Evolutionary conservation across 2,888 invertebrate genomes (phyloP).

Genomic region (Drosophila paranaensis): DNA sequence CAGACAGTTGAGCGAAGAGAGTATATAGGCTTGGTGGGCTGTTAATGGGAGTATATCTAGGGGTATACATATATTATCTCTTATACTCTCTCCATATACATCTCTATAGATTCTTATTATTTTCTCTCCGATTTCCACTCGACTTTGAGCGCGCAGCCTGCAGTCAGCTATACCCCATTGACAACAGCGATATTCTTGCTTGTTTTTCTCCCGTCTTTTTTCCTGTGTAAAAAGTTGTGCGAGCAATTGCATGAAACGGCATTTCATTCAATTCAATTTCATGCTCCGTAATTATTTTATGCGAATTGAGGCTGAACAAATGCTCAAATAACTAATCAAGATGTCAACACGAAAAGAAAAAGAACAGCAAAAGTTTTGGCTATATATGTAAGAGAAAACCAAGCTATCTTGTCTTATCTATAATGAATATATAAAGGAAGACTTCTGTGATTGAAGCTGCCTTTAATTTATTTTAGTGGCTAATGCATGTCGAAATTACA

Average conservation of each 20-base stretch:
- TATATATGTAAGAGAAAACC: not conserved
- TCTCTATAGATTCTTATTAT: no score
- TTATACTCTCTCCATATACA: no score
- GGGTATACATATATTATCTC: not conserved
- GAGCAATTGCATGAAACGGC: conserved; percentile 55
- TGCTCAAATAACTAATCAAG: conserved; percentile 55
- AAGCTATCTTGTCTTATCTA: not conserved
- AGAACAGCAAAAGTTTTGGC: not conserved
- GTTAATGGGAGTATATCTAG: not conserved
- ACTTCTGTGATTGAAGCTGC: not conserved
- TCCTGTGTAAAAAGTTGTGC: conserved; percentile 44
- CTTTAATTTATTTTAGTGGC: not conserved
- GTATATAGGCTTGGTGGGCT: not conserved
- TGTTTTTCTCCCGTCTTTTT: not conserved
- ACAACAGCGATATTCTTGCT: not conserved
- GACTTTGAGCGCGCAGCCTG: conserved; percentile 3
- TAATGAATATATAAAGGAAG: not conserved
- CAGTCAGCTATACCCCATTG: not conserved
- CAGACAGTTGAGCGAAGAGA: not conserved
- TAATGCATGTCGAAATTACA: conserved; percentile 1
- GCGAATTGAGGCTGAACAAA: conserved; percentile 36
- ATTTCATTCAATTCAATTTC: conserved; percentile 73
- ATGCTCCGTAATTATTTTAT: conserved; percentile 68
- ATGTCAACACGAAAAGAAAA: conserved; percentile 22
- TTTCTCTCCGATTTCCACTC: not conserved